These are phyloP conservation scores for Diloba caeruleocephala DNA, from an alignment of 2,888 invertebrate genomes.

Conservation along the genomic window DNA sequence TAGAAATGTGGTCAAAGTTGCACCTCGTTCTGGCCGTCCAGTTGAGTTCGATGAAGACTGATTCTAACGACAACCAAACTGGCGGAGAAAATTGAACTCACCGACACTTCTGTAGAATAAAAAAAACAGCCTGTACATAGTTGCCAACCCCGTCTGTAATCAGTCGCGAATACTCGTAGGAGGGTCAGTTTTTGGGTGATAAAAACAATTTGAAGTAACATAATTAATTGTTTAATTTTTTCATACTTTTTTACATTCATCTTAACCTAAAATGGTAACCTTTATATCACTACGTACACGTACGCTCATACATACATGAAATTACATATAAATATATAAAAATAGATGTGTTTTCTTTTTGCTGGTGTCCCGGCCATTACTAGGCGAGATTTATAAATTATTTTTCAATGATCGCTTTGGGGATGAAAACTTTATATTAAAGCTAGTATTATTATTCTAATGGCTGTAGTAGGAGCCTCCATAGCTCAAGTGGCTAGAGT, in stretches of 20 bases:
- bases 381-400: slow-evolving; percentile 78
- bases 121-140: too few relatives aligned
- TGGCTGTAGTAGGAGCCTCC: slow-evolving; percentile 79
- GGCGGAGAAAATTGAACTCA: too few relatives aligned
- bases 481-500: slow-evolving; percentile 62
- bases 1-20: too few relatives aligned
- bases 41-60: too few relatives aligned
- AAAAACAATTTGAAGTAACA: slow-evolving; percentile 62
- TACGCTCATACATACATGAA: slow-evolving; percentile 82
- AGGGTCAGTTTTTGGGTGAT: slow-evolving; percentile 25
- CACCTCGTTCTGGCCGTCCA: too few relatives aligned
- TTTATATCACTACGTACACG: slow-evolving; percentile 85
- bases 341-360: slow-evolving; percentile 75
- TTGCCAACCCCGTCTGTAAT: too few relatives aligned
- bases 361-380: slow-evolving; percentile 83
- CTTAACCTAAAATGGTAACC: slow-evolving; percentile 86
- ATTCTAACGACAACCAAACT: too few relatives aligned
- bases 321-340: slow-evolving; percentile 81
- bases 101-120: too few relatives aligned
- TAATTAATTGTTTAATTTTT: slow-evolving; percentile 70
- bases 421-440: slow-evolving; percentile 70
- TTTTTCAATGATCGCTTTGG: slow-evolving; percentile 65
- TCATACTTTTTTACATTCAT: slow-evolving; percentile 81
- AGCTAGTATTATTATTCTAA: slow-evolving; percentile 69
- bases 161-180: too few relatives aligned